These are phyloP conservation scores for Syrrhaptes paradoxus DNA, from an alignment of 2,113 vertebrate genomes.

Conservation along the genomic window DNA sequence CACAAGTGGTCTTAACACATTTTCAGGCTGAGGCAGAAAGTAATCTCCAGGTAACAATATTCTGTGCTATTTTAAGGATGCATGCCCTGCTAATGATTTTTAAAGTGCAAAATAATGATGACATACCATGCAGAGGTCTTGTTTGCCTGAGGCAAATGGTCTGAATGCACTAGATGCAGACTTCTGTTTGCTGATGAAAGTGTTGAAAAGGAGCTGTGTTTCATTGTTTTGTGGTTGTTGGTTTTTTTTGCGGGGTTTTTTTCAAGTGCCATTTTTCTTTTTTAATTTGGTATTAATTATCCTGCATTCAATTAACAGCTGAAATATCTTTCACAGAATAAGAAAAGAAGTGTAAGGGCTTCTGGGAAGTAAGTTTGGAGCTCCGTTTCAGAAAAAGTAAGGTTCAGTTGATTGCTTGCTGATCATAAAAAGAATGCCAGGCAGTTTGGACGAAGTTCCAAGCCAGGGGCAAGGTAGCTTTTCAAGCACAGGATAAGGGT, in stretches of 20 bases:
- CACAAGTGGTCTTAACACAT: background rate
- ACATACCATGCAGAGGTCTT: slow-evolving; percentile 44
- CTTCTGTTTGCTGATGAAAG: slow-evolving; percentile 43
- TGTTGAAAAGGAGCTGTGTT: background rate
- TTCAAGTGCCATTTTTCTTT: background rate
- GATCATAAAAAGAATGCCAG: background rate
- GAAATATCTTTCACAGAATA: background rate
- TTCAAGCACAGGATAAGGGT: background rate
- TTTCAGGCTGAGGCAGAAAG: slow-evolving; percentile 21
- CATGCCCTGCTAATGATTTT: slow-evolving; percentile 34
- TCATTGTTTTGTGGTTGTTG: background rate
- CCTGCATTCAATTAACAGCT: background rate
- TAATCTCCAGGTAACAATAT: slow-evolving; percentile 43
- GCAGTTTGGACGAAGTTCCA: background rate
- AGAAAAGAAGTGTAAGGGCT: background rate
- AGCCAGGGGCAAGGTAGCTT: background rate
- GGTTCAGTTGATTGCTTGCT: background rate
- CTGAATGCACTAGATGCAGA: slow-evolving; percentile 1
- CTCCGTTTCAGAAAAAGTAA: background rate
- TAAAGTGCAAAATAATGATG: slow-evolving; percentile 61
- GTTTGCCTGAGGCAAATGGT: slow-evolving; percentile 53
- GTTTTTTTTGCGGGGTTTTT: background rate
- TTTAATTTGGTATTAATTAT: background rate
- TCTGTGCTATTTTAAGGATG: slow-evolving; percentile 50
- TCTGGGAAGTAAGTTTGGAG: background rate